A percentile compares a stretch with the other conserved stretches of the same genome.
phyloP scores from a whole-genome alignment of 2,797 vertebrate species.

The Sebastes glaucus region DNA sequence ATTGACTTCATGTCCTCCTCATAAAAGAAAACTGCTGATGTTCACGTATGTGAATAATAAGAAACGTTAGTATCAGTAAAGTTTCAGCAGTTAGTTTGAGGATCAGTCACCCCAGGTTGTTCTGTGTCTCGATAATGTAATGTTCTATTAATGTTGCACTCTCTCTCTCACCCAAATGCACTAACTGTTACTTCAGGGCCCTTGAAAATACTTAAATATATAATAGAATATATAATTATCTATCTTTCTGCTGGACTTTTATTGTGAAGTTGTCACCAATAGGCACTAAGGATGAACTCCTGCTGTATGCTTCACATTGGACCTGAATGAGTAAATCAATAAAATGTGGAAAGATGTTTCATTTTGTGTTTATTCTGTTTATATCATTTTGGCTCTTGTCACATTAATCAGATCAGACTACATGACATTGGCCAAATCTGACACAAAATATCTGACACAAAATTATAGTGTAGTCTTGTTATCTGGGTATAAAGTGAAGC shows the following conservation, averaged over 20 bases:
- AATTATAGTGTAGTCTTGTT: not conserved
- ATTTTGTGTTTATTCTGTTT: not conserved
- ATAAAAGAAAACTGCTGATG: too few relatives aligned
- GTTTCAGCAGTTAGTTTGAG: not conserved
- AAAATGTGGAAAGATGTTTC: not conserved
- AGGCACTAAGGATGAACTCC: not conserved
- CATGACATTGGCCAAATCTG: not conserved
- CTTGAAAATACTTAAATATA: conserved; percentile 3
- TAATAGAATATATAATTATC: not conserved
- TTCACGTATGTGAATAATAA: not conserved
- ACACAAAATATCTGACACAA: not conserved
- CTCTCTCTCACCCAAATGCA: conserved; percentile 2
- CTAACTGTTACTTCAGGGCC: conserved; percentile 3
- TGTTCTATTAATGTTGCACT: not conserved
- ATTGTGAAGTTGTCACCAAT: not conserved
- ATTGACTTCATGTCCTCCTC: not conserved
- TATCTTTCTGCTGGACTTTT: not conserved
- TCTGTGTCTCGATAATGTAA: not conserved
- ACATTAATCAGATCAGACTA: not conserved
- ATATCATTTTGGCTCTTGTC: not conserved
- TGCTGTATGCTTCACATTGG: not conserved
- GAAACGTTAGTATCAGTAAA: not conserved
- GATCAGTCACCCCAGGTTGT: conserved; percentile 5
- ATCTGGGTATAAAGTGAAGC: not conserved
- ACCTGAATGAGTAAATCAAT: not conserved